Evolutionary conservation across 2,888 invertebrate genomes (phyloP).

Genomic region (Lasioglossum vierecki): DNA sequence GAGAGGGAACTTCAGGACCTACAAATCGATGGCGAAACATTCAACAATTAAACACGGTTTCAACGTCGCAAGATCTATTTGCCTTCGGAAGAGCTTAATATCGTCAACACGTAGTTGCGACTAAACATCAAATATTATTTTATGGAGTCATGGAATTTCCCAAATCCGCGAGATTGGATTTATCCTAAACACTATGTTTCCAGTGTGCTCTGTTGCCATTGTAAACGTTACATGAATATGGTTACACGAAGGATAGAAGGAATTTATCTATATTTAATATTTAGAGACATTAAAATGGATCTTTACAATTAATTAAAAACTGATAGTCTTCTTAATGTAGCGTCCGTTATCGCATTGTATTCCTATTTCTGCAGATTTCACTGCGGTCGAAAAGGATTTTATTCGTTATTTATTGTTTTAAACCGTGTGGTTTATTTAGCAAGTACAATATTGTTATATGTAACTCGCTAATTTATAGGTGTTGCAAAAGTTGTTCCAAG

Average conservation of each 20-base stretch:
- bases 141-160: slow-evolving; percentile 38
- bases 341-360: too few relatives aligned
- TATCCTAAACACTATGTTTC: slow-evolving; percentile 14
- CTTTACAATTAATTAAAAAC: too few relatives aligned
- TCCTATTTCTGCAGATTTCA: too few relatives aligned
- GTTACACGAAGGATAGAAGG: not conserved
- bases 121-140: slow-evolving; percentile 55
- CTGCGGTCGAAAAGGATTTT: too few relatives aligned
- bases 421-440: too few relatives aligned
- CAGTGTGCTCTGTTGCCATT: not conserved
- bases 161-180: slow-evolving; percentile 26
- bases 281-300: too few relatives aligned
- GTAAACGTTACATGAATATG: not conserved
- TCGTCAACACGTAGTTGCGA: slow-evolving; percentile 5
- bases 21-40: slow-evolving; percentile 20
- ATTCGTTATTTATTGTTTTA: too few relatives aligned
- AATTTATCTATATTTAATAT: not conserved
- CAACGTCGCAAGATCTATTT: slow-evolving; percentile 48
- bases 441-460: too few relatives aligned
- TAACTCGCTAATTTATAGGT: too few relatives aligned
- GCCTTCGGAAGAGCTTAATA: slow-evolving; percentile 33
- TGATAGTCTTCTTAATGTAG: too few relatives aligned
- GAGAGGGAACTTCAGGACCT: slow-evolving; percentile 25
- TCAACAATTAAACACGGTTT: slow-evolving; percentile 28
- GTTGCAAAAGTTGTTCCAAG: too few relatives aligned